Conservation (phyloP, 2,113 vertebrate species). For the Amblyopsis rosae region DNA sequence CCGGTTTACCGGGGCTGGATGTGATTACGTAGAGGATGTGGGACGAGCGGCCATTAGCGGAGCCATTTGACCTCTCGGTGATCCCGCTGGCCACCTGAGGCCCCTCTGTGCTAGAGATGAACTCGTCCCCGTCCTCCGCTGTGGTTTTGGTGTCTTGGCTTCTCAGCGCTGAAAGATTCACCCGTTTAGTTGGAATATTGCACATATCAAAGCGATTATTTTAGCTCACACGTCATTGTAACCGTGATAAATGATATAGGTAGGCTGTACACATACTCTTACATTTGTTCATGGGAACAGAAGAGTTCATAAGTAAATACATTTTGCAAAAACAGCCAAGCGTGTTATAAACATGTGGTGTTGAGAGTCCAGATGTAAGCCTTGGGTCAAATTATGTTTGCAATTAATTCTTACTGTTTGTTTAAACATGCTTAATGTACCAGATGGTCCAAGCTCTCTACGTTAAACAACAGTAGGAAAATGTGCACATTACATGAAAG, state of each 20-base stretch:
- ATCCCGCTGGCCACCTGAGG: constrained; percentile 70
- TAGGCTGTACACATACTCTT: too few relatives aligned
- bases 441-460: constrained; percentile 41
- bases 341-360: constrained; percentile 30
- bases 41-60: constrained; percentile 81
- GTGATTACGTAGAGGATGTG: constrained; percentile 94
- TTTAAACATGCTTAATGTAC: constrained; percentile 43
- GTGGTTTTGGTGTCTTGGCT: constrained; percentile 54
- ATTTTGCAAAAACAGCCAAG: constrained; percentile 29
- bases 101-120: constrained; percentile 72
- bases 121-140: constrained; percentile 65
- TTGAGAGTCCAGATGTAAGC: constrained; percentile 12
- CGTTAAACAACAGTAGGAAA: constrained; percentile 39
- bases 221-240: too few relatives aligned
- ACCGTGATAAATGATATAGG: too few relatives aligned
- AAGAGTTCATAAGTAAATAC: constrained; percentile 18
- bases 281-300: too few relatives aligned
- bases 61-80: constrained; percentile 85
- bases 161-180: constrained; percentile 76
- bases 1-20: constrained; percentile 88
- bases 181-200: neutral
- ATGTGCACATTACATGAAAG: constrained; percentile 27
- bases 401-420: constrained; percentile 45
- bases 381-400: constrained; percentile 40
- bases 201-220: too few relatives aligned